Percentiles rank a stretch among this genome's conserved stretches.
phyloP scores from a whole-genome alignment of 2,888 invertebrate genomes.

The Sinotaia quadrata region DNA sequence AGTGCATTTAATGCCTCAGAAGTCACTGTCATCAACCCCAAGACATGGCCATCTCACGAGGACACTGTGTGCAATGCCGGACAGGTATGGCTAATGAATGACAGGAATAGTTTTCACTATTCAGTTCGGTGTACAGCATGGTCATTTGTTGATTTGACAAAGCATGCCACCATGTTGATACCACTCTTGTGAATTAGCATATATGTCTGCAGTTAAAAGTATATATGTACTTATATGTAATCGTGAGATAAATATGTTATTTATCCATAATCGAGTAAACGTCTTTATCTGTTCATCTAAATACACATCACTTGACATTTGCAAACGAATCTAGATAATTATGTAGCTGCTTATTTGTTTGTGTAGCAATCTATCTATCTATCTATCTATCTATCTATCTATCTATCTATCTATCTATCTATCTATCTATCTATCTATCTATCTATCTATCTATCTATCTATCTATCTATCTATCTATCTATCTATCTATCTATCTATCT shows the following conservation, averaged over 20 bases:
- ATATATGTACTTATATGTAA: no score
- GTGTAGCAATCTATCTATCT: neutral
- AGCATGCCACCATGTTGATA: neutral
- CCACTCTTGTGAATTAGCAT: no score
- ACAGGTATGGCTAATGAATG: no score
- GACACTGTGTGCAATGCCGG: constrained; percentile 14
- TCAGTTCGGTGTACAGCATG: no score
- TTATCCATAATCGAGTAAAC: no score
- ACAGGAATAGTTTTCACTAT: no score
- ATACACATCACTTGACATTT: neutral
- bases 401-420: neutral
- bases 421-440: neutral
- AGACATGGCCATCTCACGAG: constrained; percentile 40
- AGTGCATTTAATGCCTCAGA: neutral
- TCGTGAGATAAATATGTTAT: no score
- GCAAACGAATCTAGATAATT: neutral
- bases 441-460: neutral
- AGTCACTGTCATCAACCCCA: constrained; percentile 35
- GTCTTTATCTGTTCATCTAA: no score
- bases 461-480: neutral
- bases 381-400: no score
- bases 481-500: neutral
- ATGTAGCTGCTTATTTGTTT: neutral
- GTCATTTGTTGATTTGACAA: no score
- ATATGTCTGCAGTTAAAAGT: no score